Evolutionary conservation across 2,888 invertebrate genomes (phyloP), one percentile per base, ranked within the genome.

Genomic region (Ormyrus nitidulus): DNA sequence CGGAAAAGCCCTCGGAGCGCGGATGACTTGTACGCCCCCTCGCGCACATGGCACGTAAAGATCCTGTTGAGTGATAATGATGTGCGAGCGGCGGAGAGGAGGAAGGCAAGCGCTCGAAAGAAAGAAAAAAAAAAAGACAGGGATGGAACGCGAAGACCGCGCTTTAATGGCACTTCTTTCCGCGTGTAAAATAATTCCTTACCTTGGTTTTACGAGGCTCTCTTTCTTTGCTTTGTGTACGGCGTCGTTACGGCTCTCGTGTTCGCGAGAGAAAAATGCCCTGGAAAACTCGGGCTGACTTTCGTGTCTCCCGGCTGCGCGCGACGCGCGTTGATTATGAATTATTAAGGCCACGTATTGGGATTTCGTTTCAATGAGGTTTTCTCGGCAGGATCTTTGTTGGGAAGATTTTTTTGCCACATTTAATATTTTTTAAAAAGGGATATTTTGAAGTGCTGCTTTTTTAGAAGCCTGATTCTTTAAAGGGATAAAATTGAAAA

Each of bases 61-160:
- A 81, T 81, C 79, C 73, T 73, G 59, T 46, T 59, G 77, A 79
- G 73, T 76, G 77, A 79, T 79, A 81, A 77, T 79, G 81, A 81
- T 62, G 78, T 75, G 74, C 68, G 65, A 53, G 66, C 44, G 59
- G 68, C 64, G 46, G 70, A 53, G 34, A 49, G 70, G 48, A 48
- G 51, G 6, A 76, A n/a, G 76, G 79, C 72, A 61, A 74, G 74
- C 56, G 69, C 44, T 46, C 44, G 80, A 72, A 46, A 64, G 65
- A 53, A 58, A 19, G 11, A 46, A 44, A 44, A 6, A 11, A 8
- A 19, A 49, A 53, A 46, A 19, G 73, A 77, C 56, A 72, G 64
- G 56, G 54, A 68, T 48, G 49, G 11, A 9, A 10, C 10, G 34
- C 46, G 49, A 53, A 58, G 77, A n/a, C 49, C 58, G 51, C 11